Conservation (phyloP, 2,113 vertebrate genomes). For the Arothron firmamentum region DNA sequence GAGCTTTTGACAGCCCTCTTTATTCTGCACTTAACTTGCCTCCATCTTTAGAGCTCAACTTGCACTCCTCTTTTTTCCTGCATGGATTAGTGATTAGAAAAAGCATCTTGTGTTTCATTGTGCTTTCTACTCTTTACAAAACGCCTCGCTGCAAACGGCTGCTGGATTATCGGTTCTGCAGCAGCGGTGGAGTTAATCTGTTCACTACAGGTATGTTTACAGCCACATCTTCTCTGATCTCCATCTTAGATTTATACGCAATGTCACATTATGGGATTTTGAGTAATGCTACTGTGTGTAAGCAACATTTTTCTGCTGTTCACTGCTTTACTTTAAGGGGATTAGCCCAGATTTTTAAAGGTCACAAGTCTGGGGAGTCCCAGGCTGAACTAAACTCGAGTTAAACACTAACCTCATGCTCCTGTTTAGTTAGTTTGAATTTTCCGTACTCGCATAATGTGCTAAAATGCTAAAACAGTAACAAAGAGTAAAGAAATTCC, state of each 20-base stretch:
- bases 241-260: no score
- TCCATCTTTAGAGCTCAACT: slow-evolving; percentile 12
- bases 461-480: neutral
- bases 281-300: neutral
- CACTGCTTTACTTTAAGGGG: neutral
- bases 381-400: neutral
- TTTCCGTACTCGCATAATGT: neutral
- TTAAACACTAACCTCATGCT: neutral
- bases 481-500: neutral
- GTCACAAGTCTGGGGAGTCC: neutral
- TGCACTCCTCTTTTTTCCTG: slow-evolving; percentile 16
- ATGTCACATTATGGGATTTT: slow-evolving; percentile 1
- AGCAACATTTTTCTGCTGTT: neutral
- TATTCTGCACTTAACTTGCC: slow-evolving; percentile 34
- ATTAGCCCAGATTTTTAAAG: neutral
- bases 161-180: no score
- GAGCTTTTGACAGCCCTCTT: slow-evolving; percentile 27
- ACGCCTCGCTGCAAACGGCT: slow-evolving; percentile 20
- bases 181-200: neutral
- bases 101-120: slow-evolving; percentile 30
- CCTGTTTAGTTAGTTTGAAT: neutral
- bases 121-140: slow-evolving; percentile 17
- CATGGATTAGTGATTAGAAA: slow-evolving; percentile 34
- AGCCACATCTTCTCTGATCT: no score
- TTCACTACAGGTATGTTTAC: no score